phyloP scores from a whole-genome alignment of 2,797 vertebrate genomes.

The Myotis vivesi region DNA sequence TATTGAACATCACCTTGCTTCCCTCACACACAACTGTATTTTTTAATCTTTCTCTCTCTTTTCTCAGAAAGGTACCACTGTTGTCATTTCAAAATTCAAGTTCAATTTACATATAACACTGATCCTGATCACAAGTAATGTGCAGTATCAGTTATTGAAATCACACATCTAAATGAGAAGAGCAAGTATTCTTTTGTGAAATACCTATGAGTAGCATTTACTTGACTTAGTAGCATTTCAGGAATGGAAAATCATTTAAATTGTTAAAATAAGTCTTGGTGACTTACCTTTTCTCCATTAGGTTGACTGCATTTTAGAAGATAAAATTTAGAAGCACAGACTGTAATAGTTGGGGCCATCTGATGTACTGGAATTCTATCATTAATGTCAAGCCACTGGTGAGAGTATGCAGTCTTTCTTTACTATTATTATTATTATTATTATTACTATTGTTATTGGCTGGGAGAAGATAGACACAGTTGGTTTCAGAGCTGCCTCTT shows the following conservation, averaged over 20 bases:
- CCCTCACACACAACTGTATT: background rate
- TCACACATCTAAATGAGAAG: background rate
- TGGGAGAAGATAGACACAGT: background rate
- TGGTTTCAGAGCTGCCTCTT: background rate
- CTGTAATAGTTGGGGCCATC: background rate
- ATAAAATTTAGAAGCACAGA: background rate
- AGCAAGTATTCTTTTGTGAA: background rate
- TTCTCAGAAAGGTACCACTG: background rate
- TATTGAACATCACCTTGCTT: background rate
- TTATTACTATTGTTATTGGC: background rate
- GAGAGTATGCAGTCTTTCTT: background rate
- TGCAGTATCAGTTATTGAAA: background rate
- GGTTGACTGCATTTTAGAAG: background rate
- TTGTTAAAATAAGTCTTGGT: background rate
- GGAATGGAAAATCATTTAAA: slow-evolving; percentile 13
- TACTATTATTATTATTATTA: background rate
- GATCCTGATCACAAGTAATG: background rate
- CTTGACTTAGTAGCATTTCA: background rate
- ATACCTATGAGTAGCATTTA: background rate
- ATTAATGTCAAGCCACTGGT: background rate
- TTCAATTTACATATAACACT: background rate
- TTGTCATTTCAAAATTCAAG: background rate
- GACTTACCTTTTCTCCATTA: background rate
- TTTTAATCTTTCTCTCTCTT: background rate
- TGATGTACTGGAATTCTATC: background rate